Percentiles rank a stretch among this genome's conserved stretches.
phyloP scores from a whole-genome alignment of 37 sponge, comb jelly and placozoan genomes.

The Cladorhizidae sp. region DNA sequence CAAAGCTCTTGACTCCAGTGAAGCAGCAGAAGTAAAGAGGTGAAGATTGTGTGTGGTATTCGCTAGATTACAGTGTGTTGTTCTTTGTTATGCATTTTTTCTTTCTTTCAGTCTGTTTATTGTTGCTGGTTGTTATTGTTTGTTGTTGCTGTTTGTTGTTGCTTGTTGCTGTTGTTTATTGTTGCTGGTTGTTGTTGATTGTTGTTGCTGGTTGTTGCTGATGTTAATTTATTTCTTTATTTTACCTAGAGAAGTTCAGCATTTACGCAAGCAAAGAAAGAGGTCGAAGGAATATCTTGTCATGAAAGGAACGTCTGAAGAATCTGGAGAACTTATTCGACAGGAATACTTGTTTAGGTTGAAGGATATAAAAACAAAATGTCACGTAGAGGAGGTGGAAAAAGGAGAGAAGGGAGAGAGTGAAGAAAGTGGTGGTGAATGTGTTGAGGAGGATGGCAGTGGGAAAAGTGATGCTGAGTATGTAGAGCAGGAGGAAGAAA shows the following conservation, averaged over 20 bases:
- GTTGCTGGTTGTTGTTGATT: no score
- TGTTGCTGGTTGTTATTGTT: no score
- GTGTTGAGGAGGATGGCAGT: slow-evolving; percentile 14
- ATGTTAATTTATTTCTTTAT: no score
- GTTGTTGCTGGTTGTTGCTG: no score
- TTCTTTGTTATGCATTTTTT: no score
- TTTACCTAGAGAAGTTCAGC: slow-evolving; percentile 36
- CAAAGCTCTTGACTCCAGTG: slow-evolving; percentile 33
- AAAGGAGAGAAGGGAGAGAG: slow-evolving; percentile 40
- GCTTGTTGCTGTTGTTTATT: no score
- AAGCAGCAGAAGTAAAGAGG: slow-evolving; percentile 65
- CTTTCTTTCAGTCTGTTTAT: no score
- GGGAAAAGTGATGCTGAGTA: slow-evolving; percentile 14
- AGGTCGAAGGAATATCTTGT: slow-evolving; percentile 62
- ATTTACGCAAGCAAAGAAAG: slow-evolving; percentile 49
- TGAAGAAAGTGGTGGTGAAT: background rate
- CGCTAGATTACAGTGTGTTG: no score
- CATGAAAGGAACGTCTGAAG: slow-evolving; percentile 16
- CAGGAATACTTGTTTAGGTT: slow-evolving; percentile 57
- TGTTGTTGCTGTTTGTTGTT: no score
- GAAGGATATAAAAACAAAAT: slow-evolving; percentile 50
- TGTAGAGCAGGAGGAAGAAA: slow-evolving; percentile 33
- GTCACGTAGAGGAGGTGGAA: slow-evolving; percentile 60
- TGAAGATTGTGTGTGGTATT: slow-evolving; percentile 10
- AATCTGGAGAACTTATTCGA: slow-evolving; percentile 43